Evolutionary conservation across 2,113 vertebrate species (phyloP), one percentile per base, ranked within the genome.

Genomic region (Chaetura pelagica): DNA sequence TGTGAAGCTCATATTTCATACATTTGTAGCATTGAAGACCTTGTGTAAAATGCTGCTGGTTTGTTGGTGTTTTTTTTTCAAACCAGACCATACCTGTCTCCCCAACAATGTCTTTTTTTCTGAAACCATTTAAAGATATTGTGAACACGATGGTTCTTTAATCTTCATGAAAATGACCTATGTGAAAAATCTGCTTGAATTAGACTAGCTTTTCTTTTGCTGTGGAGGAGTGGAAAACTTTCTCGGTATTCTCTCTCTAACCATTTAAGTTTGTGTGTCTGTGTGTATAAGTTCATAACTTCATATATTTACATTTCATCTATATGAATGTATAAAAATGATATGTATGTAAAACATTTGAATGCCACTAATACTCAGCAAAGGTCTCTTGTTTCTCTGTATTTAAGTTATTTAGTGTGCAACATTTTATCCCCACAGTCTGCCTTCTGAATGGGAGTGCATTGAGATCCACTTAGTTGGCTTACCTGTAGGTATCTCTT

Each of bases 181-280:
- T 4, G 32, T 66, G 78, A 72, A 93, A 93, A 67, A 57, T 32
- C 9, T 52, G 14, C 6, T 17, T 35, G 24, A 73, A 42, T 52
- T 61, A 48, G 9, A 35, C 32, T n/a, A 58, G 3, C 15, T 4
- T 67, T 67, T 59, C 26, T 59, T 40, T 44, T n/a, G 4, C 4
- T 14, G 9, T 4, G 2, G 11, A 44, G 9, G 51, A 74, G 16
- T 0, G 0, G 9, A 20, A 82, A 16, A 14, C 68, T 27, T 82
- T 48, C 63, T 29, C 5, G 6, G 9, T 49, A 44, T 46, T 82
- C 12, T 83, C 12, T 84, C 29, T 16, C 48, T 26, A 59, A 51
- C 11, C 2, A 27, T 67, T 89, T 27, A 49, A 15, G 5, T 40
- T 4, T 22, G 29, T 26, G 2, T 48, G 12, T 22, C 15, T 76